phyloP scores from a whole-genome alignment of 2,888 invertebrate species.

The Drosophila antonietae region DNA sequence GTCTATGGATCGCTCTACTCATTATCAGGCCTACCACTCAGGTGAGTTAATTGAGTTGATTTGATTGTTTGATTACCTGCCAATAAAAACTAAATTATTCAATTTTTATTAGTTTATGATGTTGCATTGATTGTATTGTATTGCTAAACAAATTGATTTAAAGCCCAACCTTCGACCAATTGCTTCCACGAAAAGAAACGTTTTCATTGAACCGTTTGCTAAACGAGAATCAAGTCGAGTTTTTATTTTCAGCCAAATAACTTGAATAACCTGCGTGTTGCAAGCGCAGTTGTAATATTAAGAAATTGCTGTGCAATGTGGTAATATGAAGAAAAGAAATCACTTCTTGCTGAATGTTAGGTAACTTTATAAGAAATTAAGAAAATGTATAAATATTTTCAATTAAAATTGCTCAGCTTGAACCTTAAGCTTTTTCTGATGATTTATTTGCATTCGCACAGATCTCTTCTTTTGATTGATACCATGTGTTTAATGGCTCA shows the following conservation, averaged over 20 bases:
- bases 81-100: conserved; percentile 9
- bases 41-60: conserved; percentile 69
- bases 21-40: conserved; percentile 93
- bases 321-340: neutral
- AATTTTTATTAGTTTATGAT: conserved; percentile 33
- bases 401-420: no score
- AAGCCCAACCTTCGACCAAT: conserved; percentile 39
- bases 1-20: conserved; percentile 93
- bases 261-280: conserved; percentile 16
- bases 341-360: neutral
- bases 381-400: neutral
- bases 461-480: no score
- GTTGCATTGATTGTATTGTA: conserved; percentile 29
- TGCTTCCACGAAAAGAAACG: conserved; percentile 31
- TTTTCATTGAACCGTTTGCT: neutral
- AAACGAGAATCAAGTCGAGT: conserved; percentile 5
- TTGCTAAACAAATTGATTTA: conserved; percentile 49
- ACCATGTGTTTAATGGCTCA: no score
- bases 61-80: conserved; percentile 1
- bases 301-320: neutral
- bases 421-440: no score
- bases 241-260: conserved; percentile 11
- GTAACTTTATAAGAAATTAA: neutral
- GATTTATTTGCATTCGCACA: no score
- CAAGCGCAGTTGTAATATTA: conserved; percentile 6